These are phyloP conservation scores for Dicycla oo DNA, from an alignment of 2,888 invertebrate genomes.

Conservation along the genomic window DNA sequence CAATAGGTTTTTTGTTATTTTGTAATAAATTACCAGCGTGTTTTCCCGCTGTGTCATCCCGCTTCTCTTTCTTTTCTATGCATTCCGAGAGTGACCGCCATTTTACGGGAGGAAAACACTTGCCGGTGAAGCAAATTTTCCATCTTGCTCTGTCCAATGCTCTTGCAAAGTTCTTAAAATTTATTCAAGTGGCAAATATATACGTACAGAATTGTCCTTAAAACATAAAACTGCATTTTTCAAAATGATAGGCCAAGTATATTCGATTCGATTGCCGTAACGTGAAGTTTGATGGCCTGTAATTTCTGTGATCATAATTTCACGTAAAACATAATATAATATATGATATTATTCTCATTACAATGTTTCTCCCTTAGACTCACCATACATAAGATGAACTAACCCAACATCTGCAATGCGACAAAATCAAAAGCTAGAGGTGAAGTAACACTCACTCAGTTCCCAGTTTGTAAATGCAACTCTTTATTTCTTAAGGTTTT, in stretches of 20 bases:
- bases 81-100: no score
- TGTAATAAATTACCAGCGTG: no score
- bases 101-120: no score
- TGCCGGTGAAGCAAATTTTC: not conserved
- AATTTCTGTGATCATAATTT: not conserved
- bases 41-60: no score
- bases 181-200: no score
- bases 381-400: not conserved
- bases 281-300: no score
- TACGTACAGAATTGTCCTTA: no score
- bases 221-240: no score
- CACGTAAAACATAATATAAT: not conserved
- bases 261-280: no score
- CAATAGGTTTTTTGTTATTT: no score
- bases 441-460: conserved; percentile 16
- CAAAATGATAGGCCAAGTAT: not conserved
- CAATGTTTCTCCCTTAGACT: not conserved
- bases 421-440: conserved; percentile 32
- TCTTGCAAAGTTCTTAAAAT: not conserved
- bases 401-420: conserved; percentile 41
- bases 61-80: no score
- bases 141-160: not conserved
- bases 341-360: no score
- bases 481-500: conserved; percentile 56
- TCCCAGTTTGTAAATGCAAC: conserved; percentile 48